phyloP scores from a whole-genome alignment of 2,888 invertebrate genomes.

The Ischnus inquisitorius region DNA sequence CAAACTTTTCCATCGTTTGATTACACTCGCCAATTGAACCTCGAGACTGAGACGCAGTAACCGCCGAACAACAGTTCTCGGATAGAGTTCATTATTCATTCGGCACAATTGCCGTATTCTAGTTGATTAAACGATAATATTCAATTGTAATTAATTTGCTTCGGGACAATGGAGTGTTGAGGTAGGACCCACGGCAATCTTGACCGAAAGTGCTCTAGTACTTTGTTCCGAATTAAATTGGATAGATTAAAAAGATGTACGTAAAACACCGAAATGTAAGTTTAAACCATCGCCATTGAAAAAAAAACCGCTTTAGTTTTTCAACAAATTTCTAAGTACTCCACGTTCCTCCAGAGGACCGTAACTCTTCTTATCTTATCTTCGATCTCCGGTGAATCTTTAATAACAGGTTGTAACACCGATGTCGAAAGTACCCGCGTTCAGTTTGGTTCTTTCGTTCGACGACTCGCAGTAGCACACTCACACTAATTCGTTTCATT shows the following conservation, averaged over 20 bases:
- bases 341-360: not conserved
- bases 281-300: not conserved
- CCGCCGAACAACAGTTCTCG: not conserved
- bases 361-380: not conserved
- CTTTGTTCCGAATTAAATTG: no score
- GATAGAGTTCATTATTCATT: not conserved
- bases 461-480: conserved; percentile 14
- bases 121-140: no score
- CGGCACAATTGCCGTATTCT: not conserved
- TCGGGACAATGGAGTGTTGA: no score
- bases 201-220: no score
- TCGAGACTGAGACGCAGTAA: not conserved
- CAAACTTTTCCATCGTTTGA: conserved; percentile 38
- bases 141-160: no score
- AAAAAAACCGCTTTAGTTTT: no score
- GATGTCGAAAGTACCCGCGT: conserved; percentile 20
- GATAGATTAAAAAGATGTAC: no score
- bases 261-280: no score
- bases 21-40: not conserved
- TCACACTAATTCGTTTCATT: not conserved
- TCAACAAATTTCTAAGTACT: no score
- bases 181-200: no score
- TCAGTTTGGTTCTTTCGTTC: conserved; percentile 8
- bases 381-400: conserved; percentile 3
- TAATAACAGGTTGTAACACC: conserved; percentile 10